These are phyloP conservation scores for Falco novaeseelandiae DNA, from an alignment of 2,797 vertebrate genomes.

Conservation along the genomic window DNA sequence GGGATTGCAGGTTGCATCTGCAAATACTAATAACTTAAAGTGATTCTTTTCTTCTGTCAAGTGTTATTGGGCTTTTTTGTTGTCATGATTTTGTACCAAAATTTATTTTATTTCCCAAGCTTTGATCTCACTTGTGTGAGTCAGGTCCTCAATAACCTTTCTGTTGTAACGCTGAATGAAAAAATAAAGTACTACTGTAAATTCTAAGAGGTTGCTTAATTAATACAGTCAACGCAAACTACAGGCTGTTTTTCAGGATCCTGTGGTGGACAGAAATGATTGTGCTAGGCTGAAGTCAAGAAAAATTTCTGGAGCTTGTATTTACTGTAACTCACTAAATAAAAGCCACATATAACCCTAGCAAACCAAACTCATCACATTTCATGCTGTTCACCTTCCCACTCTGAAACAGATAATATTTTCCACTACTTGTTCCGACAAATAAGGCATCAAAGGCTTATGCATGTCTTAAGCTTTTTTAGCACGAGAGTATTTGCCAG, in stretches of 20 bases:
- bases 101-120: not conserved
- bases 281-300: not conserved
- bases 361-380: not conserved
- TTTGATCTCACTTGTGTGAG: not conserved
- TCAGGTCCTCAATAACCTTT: not conserved
- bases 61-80: not conserved
- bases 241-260: not conserved
- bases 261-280: not conserved
- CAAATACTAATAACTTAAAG: not conserved
- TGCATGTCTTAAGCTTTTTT: not conserved
- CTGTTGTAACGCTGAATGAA: not conserved
- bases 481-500: not conserved
- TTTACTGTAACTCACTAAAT: not conserved
- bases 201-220: not conserved
- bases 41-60: not conserved
- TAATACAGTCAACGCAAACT: not conserved
- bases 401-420: not conserved
- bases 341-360: not conserved
- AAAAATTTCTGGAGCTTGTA: not conserved
- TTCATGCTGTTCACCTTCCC: not conserved
- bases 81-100: not conserved
- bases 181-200: not conserved
- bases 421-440: not conserved
- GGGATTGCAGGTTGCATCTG: not conserved
- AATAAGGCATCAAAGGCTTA: constrained; percentile 6